Conservation (phyloP, 2,888 invertebrate species). For the Tribolium freemani region DNA sequence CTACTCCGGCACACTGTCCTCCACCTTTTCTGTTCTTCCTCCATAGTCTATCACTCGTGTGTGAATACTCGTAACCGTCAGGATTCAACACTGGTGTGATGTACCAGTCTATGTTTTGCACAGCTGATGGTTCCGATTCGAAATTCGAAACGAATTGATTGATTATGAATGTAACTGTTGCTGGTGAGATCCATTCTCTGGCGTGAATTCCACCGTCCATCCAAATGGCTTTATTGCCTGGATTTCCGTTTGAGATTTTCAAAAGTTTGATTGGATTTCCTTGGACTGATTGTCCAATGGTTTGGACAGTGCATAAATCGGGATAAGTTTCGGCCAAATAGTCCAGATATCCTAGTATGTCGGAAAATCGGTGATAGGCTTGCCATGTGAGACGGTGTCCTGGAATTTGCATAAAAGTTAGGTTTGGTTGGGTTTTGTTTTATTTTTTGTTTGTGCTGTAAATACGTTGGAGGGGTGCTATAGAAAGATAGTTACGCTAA, state of each 20-base stretch:
- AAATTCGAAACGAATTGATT: conserved; percentile 80
- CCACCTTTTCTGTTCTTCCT: conserved; percentile 75
- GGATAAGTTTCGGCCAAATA: conserved; percentile 81
- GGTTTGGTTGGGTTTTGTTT: not conserved
- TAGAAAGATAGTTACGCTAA: not conserved
- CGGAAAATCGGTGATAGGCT: conserved; percentile 79
- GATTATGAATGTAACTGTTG: conserved; percentile 83
- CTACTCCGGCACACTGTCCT: conserved; percentile 78
- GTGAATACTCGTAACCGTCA: conserved; percentile 91
- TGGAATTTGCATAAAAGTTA: conserved; percentile 7
- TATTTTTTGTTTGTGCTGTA: not conserved
- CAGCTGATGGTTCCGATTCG: conserved; percentile 74
- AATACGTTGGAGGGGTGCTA: not conserved
- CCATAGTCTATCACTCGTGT: conserved; percentile 86
- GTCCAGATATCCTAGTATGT: conserved; percentile 81
- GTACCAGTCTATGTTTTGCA: conserved; percentile 88
- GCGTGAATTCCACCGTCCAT: conserved; percentile 87
- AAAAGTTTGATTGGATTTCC: conserved; percentile 81
- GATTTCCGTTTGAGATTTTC: conserved; percentile 79
- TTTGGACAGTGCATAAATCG: conserved; percentile 78
- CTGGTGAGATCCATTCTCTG: conserved; percentile 90
- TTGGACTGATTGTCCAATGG: conserved; percentile 82
- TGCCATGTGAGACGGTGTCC: conserved; percentile 72
- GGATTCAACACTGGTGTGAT: conserved; percentile 84
- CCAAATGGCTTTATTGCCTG: conserved; percentile 75